Evolutionary conservation across 2,888 invertebrate genomes (phyloP).

Genomic region (Acanthosoma haemorrhoidale): DNA sequence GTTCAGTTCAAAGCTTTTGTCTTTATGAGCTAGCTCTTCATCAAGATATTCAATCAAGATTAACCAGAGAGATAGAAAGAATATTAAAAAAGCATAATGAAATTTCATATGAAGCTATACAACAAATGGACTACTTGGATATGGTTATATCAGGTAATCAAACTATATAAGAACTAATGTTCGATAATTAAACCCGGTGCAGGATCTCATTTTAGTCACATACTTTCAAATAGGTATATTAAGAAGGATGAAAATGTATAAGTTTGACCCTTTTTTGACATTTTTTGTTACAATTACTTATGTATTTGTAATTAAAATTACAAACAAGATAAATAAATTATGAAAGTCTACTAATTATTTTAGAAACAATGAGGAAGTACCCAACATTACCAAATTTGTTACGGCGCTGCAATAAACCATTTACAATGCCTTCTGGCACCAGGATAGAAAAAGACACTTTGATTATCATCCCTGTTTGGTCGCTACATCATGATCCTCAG

Average conservation of each 20-base stretch:
- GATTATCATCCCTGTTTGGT: slow-evolving; percentile 53
- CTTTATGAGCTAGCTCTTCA: slow-evolving; percentile 54
- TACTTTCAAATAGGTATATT: no score
- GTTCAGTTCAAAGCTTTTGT: slow-evolving; percentile 54
- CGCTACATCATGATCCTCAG: slow-evolving; percentile 57
- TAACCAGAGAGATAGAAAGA: slow-evolving; percentile 50
- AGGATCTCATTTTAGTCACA: not conserved
- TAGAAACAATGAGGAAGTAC: slow-evolving; percentile 45
- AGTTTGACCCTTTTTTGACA: no score
- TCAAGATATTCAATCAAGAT: slow-evolving; percentile 49
- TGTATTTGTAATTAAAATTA: no score
- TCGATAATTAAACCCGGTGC: no score
- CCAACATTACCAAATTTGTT: slow-evolving; percentile 45
- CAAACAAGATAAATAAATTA: no score
- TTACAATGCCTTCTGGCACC: slow-evolving; percentile 40
- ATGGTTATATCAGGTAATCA: slow-evolving; percentile 50
- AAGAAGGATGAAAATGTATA: not conserved
- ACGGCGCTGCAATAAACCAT: slow-evolving; percentile 45
- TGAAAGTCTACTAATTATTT: no score
- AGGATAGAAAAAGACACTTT: slow-evolving; percentile 43
- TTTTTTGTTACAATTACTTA: no score
- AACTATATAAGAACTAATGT: not conserved
- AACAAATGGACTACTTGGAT: slow-evolving; percentile 53
- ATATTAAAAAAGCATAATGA: slow-evolving; percentile 46
- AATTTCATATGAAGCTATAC: slow-evolving; percentile 51